Conservation (phyloP, 2,797 vertebrate genomes). For the Notolabrus celidotus region DNA sequence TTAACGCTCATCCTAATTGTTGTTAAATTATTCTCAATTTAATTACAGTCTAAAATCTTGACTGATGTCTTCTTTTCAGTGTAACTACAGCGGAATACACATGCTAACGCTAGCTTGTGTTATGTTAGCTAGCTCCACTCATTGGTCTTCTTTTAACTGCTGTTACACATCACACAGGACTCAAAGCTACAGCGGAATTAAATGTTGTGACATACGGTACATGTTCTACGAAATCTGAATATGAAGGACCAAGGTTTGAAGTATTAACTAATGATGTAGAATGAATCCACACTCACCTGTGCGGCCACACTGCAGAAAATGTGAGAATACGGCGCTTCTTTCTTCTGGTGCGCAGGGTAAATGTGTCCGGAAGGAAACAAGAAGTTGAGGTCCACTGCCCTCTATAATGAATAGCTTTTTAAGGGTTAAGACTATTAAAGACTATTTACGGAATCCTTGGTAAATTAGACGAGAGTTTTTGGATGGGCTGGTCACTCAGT, state of each 20-base stretch:
- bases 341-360: slow-evolving; percentile 48
- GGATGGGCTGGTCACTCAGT: no score
- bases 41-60: fast-evolving
- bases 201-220: fast-evolving
- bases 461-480: no score
- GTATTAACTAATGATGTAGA: fast-evolving
- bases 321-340: slow-evolving; percentile 76
- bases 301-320: slow-evolving; percentile 55
- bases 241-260: fast-evolving
- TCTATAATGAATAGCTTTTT: not conserved
- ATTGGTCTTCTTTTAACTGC: not conserved
- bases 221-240: fast-evolving
- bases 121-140: slow-evolving; percentile 70
- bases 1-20: fast-evolving
- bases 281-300: slow-evolving; percentile 62
- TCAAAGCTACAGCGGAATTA: fast-evolving
- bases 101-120: slow-evolving; percentile 59
- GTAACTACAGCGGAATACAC: not conserved
- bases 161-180: fast-evolving
- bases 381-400: not conserved
- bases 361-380: slow-evolving; percentile 71
- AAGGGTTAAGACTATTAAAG: no score
- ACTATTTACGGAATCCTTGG: no score
- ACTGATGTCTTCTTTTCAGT: not conserved
- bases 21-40: fast-evolving